Base-by-base conservation (phyloP, 2,797 vertebrate genomes). In the Natrix natrix region DNA sequence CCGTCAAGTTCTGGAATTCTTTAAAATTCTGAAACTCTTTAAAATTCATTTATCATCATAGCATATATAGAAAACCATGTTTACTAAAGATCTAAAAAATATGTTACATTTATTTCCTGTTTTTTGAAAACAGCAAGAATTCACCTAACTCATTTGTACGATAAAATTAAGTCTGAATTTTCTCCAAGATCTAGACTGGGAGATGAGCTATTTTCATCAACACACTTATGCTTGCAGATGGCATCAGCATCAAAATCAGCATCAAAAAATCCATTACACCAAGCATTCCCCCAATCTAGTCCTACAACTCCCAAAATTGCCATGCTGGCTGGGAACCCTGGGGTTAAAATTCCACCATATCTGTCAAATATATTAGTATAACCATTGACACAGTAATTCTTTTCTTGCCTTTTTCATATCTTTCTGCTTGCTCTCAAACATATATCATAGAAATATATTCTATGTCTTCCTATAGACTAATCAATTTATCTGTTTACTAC, bases 401-500 rank as follows among this genome's bases (percentile, higher is more conserved):
- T 60, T 74, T 5, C 20, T 93, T 89, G 17, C 0, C 22, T 6
- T 91, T 92, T 55, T 52, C 90, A 22, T 60, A 43, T 90, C 20
- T 54, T 32, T 26, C 24, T 92, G 92, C 10, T 17, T 88, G 3
- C 88, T 92, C 87, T 55, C 16, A 93, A 86, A 10, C 12, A 95
- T 57, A 43, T 95, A 89, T 48, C 57, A 61, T 93, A 87, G 83
- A 92, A 57, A 88, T 96, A 57, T 0, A 0, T 55, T 90, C 16
- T 0, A 0, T 94, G 12, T 20, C 43, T 20, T 48, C 5, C 32
- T 48, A 55, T 26, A 57, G n/a, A 66, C 32, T 83, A 83, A 83
- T 91, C 4, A 74, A 12, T 90, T 66, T 86, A 16, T 93, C 91
- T 90, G 74, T 26, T 63, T 0, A 86, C 59, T 22, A 86, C 43